Conservation (phyloP, 2,797 vertebrate species). For the Scolopax bukidnonensis region DNA sequence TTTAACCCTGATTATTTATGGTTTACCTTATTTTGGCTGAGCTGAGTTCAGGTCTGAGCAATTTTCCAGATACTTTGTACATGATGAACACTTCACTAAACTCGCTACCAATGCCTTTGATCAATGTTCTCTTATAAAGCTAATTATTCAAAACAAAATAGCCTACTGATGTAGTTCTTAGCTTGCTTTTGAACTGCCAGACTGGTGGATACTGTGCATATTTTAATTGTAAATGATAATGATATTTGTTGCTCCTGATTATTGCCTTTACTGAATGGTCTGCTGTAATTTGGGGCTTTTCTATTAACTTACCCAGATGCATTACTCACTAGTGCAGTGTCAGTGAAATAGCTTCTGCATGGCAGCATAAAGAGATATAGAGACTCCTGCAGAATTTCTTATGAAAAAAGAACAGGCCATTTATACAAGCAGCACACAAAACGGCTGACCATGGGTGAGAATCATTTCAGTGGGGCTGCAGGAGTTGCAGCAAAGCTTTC, state of each 20-base stretch:
- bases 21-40: conserved; percentile 27
- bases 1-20: conserved; percentile 55
- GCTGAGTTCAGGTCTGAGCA: conserved; percentile 29
- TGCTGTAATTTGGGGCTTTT: neutral
- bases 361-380: neutral
- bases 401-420: neutral
- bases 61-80: conserved; percentile 30
- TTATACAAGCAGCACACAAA: neutral
- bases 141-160: conserved; percentile 39
- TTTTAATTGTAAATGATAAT: neutral
- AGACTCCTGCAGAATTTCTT: neutral
- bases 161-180: neutral
- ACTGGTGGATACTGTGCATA: neutral
- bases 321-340: neutral
- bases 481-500: neutral
- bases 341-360: neutral
- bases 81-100: conserved; percentile 49
- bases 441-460: neutral
- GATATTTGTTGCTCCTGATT: neutral
- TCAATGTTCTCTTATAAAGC: conserved; percentile 51
- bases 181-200: neutral
- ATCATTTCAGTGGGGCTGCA: neutral
- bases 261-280: neutral
- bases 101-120: conserved; percentile 56
- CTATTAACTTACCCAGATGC: neutral